phyloP scores from a whole-genome alignment of 2,888 invertebrate species.

The Lasioglossum calceatum region DNA sequence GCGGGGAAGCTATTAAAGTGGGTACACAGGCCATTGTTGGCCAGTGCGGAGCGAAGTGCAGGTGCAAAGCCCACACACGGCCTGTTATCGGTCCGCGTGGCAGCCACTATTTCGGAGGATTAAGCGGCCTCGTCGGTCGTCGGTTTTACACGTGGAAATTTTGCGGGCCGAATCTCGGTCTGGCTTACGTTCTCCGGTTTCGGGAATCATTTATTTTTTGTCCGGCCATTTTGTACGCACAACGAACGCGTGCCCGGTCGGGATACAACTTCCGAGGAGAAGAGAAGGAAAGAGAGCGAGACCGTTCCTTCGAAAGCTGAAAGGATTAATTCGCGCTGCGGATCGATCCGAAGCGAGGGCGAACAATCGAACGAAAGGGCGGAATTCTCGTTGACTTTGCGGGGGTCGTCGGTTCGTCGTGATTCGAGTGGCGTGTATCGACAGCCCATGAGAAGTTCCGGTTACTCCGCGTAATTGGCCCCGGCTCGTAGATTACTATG shows the following conservation, averaged over 20 bases:
- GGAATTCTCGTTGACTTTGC: slow-evolving; percentile 63
- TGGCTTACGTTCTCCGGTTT: not conserved
- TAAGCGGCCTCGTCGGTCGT: slow-evolving; percentile 53
- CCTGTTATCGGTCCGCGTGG: slow-evolving; percentile 58
- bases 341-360: slow-evolving; percentile 48
- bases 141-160: slow-evolving; percentile 56
- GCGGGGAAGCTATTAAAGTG: slow-evolving; percentile 55
- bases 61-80: slow-evolving; percentile 63
- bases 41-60: slow-evolving; percentile 40
- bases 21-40: slow-evolving; percentile 63
- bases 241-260: slow-evolving; percentile 4
- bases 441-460: slow-evolving; percentile 58
- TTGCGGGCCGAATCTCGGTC: slow-evolving; percentile 29
- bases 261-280: not conserved
- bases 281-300: not conserved
- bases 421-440: slow-evolving; percentile 62
- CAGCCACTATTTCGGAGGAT: slow-evolving; percentile 60
- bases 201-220: slow-evolving; percentile 32
- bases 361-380: slow-evolving; percentile 36
- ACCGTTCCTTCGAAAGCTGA: slow-evolving; percentile 36
- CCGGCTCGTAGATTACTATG: slow-evolving; percentile 59
- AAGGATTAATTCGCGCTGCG: slow-evolving; percentile 56
- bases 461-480: slow-evolving; percentile 64
- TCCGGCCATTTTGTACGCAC: not conserved
- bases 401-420: slow-evolving; percentile 59